Base-by-base conservation (phyloP, 2,888 invertebrate species). In the Hesperia comma region DNA sequence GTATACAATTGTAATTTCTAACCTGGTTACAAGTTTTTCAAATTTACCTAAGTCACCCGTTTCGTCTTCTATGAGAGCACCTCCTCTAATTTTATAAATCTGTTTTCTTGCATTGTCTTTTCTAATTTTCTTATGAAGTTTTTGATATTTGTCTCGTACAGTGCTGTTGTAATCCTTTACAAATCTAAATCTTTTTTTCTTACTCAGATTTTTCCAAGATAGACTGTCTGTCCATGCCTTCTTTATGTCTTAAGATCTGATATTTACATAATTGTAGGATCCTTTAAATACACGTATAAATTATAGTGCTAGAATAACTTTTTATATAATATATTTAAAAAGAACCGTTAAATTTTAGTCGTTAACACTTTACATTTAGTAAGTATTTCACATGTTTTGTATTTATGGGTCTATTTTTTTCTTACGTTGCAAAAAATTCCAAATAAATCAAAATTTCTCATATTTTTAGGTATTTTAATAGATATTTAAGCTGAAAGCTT, bases 81-180 rank as follows among this genome's bases (percentile, higher is more conserved):
- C 43, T 46, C 17, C 43, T 17, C 17, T 46, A 37, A 37, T 17
- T 15, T 17, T 46, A 46, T 46, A 46, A 46, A 46, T 5, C 41
- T 46, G 43, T 46, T 46, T 15, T 46, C 43, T 46, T n/a, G 43
- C 15, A 41, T n/a, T n/a, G n/a, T 41, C n/a, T 43, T 43, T 43
- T 43, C 5, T 43, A 43, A 5, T n/a, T 46, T 46, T 46, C 43
- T 46, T 46, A 46, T 46, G 7, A 46, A 15, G 43, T 15, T 43
- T 43, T 15, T 15, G 6, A 43, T 43, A 2, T 15, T 15, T 15
- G 15, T 17, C 43, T 46, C 17, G 43, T 17, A 46, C 6, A 15
- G 17, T 46, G 15, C 6, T 15, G 43, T 7, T 15, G 15, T 17
- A 15, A 46, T 46, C 43, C 12, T 46, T n/a, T 46, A 46, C 2